Evolutionary conservation across 2,797 vertebrate genomes (phyloP).

Genomic region (Rhodeus uyekii): DNA sequence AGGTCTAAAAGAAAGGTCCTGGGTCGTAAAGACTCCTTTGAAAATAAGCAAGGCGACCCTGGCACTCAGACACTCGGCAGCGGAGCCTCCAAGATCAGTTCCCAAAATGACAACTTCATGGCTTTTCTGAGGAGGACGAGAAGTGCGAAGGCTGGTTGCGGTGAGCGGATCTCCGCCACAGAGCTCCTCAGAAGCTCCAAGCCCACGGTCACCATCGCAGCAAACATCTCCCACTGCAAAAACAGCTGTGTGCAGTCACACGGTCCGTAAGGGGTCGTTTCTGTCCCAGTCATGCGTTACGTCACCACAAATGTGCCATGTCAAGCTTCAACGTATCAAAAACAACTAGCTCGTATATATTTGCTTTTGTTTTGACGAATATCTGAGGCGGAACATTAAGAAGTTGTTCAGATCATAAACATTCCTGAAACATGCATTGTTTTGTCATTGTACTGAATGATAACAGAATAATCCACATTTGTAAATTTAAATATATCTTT

Average conservation of each 20-base stretch:
- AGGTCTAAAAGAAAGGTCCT: conserved; percentile 87
- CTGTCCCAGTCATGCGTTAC: no score
- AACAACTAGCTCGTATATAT: conserved; percentile 42
- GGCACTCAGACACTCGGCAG: conserved; percentile 43
- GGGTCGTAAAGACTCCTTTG: conserved; percentile 79
- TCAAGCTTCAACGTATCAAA: conserved; percentile 19
- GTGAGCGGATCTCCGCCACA: conserved; percentile 59
- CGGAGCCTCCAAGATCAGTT: conserved; percentile 32
- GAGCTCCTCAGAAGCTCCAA: conserved; percentile 62
- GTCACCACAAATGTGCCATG: conserved; percentile 9
- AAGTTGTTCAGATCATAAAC: not conserved
- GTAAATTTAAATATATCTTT: conserved; percentile 30
- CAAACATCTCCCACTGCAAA: conserved; percentile 43
- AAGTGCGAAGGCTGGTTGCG: conserved; percentile 55
- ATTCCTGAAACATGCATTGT: not conserved
- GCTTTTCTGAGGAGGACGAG: conserved; percentile 61
- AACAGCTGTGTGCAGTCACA: conserved; percentile 50
- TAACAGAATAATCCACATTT: conserved; percentile 2
- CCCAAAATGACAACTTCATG: conserved; percentile 65
- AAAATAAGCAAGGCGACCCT: conserved; percentile 66
- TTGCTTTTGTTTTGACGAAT: conserved; percentile 32
- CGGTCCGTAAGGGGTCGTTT: conserved; percentile 47
- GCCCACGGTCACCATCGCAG: conserved; percentile 21
- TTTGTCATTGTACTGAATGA: not conserved
- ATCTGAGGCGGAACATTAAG: not conserved